phyloP scores from a whole-genome alignment of 2,113 vertebrate genomes.

The Phodopus roborovskii region DNA sequence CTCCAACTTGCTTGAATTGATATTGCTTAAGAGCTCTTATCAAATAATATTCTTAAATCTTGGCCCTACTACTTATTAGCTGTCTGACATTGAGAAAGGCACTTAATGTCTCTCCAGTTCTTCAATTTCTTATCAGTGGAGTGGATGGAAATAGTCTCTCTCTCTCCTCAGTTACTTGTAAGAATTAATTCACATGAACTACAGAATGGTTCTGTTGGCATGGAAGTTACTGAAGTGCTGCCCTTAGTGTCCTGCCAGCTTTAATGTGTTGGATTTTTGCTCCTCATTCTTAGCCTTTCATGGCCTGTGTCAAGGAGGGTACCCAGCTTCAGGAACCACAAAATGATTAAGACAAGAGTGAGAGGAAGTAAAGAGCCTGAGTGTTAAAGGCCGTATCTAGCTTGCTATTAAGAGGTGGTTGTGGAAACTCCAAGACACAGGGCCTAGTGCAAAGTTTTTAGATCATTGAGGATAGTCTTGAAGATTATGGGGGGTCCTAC shows the following conservation, averaged over 20 bases:
- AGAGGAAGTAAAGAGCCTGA: background rate
- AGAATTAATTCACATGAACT: background rate
- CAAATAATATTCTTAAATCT: background rate
- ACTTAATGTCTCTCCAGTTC: background rate
- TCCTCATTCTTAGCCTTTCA: background rate
- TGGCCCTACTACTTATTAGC: background rate
- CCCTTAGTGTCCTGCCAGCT: background rate
- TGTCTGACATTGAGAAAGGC: background rate
- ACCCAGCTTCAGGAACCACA: background rate
- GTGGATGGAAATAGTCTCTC: background rate
- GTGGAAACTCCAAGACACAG: background rate
- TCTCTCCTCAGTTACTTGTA: background rate
- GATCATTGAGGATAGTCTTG: background rate
- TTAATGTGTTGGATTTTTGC: background rate
- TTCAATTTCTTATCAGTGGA: background rate
- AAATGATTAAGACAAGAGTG: background rate
- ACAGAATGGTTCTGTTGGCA: background rate
- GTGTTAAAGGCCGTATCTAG: background rate
- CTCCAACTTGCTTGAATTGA: background rate
- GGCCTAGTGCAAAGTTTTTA: background rate
- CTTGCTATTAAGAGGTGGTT: background rate
- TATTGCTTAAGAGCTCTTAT: background rate
- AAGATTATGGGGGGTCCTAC: background rate
- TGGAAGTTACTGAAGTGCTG: too few relatives aligned
- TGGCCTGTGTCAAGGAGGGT: slow-evolving; percentile 14